Conservation (phyloP, 1,140 invertebrate species). For the Lasioglossum albipes region DNA sequence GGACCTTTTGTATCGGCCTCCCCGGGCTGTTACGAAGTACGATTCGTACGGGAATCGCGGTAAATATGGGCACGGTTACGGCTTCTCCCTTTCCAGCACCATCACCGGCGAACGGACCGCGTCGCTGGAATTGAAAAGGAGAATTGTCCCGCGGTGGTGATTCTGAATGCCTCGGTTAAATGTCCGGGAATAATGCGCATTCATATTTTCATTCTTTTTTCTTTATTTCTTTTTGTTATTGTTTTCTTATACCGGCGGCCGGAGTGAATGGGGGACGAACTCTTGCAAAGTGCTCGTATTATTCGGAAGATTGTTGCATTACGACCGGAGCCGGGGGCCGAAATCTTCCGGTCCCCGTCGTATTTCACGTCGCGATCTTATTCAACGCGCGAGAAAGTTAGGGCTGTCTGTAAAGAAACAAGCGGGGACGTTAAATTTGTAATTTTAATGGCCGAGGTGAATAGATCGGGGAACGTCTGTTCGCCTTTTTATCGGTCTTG, state of each 20-base stretch:
- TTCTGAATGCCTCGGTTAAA: conserved; percentile 4
- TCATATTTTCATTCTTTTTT: neutral
- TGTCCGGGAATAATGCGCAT: conserved; percentile 2
- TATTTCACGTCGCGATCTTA: neutral
- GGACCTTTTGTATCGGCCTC: neutral
- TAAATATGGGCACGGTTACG: conserved; percentile 8
- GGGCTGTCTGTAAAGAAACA: neutral
- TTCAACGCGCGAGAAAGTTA: neutral
- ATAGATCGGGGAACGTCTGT: neutral
- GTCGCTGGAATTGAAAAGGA: conserved; percentile 7
- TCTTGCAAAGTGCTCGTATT: neutral
- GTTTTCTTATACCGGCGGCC: neutral
- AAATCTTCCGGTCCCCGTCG: neutral
- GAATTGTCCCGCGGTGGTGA: conserved; percentile 12
- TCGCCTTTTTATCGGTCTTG: too few relatives aligned
- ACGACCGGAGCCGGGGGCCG: neutral
- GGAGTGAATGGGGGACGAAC: neutral
- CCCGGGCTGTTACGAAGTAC: neutral
- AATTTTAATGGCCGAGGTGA: neutral
- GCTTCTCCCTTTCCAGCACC: neutral
- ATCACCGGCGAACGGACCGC: neutral
- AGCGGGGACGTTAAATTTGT: neutral
- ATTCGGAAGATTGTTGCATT: neutral
- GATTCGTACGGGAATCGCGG: conserved; percentile 10
- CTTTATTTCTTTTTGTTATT: neutral